Percentiles rank a stretch among this genome's conserved stretches.
Conservation (phyloP, 2,888 invertebrate species). For the Brachypalpus laphriformis region DNA sequence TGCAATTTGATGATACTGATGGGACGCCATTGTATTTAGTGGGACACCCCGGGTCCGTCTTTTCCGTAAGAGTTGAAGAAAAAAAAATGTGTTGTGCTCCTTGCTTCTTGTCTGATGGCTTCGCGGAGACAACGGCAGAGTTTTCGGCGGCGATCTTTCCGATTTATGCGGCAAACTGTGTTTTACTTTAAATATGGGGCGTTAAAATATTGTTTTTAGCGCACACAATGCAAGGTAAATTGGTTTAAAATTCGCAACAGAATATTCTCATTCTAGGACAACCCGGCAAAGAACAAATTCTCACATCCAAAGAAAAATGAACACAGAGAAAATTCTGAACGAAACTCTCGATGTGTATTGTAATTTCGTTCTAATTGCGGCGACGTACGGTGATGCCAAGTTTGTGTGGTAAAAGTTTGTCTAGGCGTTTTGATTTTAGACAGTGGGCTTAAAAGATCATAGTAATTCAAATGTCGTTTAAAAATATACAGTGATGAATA, state of each 20-base stretch:
- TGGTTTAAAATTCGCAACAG: slow-evolving; percentile 23
- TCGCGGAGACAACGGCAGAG: slow-evolving; percentile 4
- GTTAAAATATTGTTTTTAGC: slow-evolving; percentile 5
- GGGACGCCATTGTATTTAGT: slow-evolving; percentile 80
- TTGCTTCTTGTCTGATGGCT: slow-evolving; percentile 12
- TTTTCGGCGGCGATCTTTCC: not conserved
- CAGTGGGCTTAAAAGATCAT: too few species aligned
- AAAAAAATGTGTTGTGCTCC: slow-evolving; percentile 39
- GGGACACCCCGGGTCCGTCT: slow-evolving; percentile 36
- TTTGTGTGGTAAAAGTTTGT: too few species aligned
- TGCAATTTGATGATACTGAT: slow-evolving; percentile 93
- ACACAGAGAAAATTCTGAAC: slow-evolving; percentile 61
- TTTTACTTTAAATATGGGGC: not conserved
- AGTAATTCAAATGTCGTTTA: too few species aligned
- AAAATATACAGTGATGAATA: too few species aligned
- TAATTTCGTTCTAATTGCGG: slow-evolving; percentile 25
- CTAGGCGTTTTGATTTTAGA: not conserved
- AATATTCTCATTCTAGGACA: slow-evolving; percentile 58
- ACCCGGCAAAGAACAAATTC: slow-evolving; percentile 65
- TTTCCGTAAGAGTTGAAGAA: slow-evolving; percentile 10
- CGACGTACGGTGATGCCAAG: slow-evolving; percentile 46
- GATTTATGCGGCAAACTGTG: not conserved
- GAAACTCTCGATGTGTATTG: slow-evolving; percentile 40
- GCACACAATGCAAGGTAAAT: slow-evolving; percentile 37
- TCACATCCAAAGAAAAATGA: slow-evolving; percentile 65